Evolutionary conservation across 2,113 vertebrate species (phyloP).

Genomic region (Myanophis thanlyinensis): DNA sequence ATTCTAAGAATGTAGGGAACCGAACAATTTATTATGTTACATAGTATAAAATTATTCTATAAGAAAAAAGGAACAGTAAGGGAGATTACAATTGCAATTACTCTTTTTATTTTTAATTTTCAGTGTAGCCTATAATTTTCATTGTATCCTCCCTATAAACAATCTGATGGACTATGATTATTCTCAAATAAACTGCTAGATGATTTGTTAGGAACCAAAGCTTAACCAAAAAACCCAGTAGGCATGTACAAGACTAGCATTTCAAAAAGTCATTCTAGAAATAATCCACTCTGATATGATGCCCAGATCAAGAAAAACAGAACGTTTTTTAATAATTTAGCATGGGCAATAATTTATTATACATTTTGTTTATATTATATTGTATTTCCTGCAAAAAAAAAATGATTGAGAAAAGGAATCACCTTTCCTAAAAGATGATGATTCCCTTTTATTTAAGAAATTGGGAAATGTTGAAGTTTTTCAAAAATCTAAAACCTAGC

Average conservation of each 20-base stretch:
- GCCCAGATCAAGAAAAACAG: neutral
- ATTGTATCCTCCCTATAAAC: slow-evolving; percentile 11
- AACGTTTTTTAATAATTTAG: neutral
- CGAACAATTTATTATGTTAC: slow-evolving; percentile 25
- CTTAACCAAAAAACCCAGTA: neutral
- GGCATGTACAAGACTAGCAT: neutral
- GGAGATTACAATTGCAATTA: neutral
- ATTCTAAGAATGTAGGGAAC: slow-evolving; percentile 1
- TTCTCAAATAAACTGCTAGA: neutral
- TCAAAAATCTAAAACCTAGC: neutral
- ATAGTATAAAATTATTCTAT: neutral
- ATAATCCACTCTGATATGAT: neutral
- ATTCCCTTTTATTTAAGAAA: neutral
- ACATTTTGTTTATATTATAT: neutral
- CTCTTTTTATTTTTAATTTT: neutral
- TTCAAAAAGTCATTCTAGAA: neutral
- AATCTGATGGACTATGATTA: neutral
- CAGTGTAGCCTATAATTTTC: neutral
- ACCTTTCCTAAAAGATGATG: neutral
- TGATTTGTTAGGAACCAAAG: neutral
- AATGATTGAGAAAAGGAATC: neutral
- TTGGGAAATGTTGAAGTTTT: neutral
- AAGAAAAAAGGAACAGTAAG: neutral
- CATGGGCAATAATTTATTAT: neutral
- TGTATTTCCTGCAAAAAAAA: neutral